Conservation (phyloP, 2,113 vertebrate genomes). For the Sapajus apella region DNA sequence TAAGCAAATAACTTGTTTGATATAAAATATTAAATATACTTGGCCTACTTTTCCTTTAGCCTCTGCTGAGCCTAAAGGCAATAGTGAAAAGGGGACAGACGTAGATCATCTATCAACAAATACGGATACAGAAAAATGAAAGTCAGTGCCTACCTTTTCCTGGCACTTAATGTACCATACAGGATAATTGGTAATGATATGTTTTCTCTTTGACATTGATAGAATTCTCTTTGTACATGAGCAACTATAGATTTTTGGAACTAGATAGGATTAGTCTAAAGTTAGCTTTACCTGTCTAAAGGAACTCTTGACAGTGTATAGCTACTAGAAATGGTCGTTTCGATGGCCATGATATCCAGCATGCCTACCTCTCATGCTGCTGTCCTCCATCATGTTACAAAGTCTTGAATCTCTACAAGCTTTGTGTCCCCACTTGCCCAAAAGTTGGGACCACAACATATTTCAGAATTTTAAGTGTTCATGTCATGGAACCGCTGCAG, state of each 20-base stretch:
- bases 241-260: not conserved
- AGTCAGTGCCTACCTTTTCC: not conserved
- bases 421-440: not conserved
- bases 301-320: not conserved
- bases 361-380: too few species aligned
- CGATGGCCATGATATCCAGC: fast-evolving
- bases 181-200: not conserved
- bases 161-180: not conserved
- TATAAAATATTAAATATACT: conserved; percentile 86
- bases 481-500: fast-evolving
- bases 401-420: not conserved
- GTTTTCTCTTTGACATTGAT: not conserved
- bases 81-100: not conserved
- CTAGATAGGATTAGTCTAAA: not conserved
- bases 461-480: not conserved
- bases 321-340: not conserved
- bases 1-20: conserved; percentile 88
- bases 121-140: not conserved
- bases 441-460: not conserved
- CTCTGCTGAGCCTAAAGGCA: conserved; percentile 39
- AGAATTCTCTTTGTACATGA: not conserved
- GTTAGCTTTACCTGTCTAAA: not conserved
- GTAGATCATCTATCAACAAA: conserved; percentile 30
- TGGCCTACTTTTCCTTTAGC: conserved; percentile 77
- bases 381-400: not conserved